A percentile compares a stretch with the other conserved stretches of the same genome.
Conservation (phyloP, 2,888 invertebrate genomes). For the Sarcophaga subvicina region DNA sequence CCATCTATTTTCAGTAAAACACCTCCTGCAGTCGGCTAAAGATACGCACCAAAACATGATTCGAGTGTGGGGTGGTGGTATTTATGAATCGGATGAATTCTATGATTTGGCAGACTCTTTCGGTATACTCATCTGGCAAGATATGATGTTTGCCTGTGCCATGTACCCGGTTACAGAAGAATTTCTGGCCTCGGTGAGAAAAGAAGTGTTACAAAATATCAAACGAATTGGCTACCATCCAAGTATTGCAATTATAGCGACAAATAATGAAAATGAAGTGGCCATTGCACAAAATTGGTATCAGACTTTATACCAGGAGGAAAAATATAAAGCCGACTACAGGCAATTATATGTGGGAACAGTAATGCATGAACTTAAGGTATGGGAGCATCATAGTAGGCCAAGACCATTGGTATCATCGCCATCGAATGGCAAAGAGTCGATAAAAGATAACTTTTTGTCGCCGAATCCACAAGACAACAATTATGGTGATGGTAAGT, state of each 20-base stretch:
- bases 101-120: constrained; percentile 93
- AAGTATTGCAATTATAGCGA: constrained; percentile 95
- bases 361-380: constrained; percentile 85
- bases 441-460: constrained; percentile 89
- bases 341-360: constrained; percentile 91
- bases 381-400: constrained; percentile 75
- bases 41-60: constrained; percentile 95
- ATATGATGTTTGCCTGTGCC: constrained; percentile 97
- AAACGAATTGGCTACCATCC: constrained; percentile 92
- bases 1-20: constrained; percentile 81
- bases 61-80: constrained; percentile 99
- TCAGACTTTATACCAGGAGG: constrained; percentile 82
- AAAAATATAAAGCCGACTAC: constrained; percentile 89
- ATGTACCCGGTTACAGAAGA: constrained; percentile 92
- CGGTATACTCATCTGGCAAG: constrained; percentile 98
- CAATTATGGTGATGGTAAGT: constrained; percentile 91
- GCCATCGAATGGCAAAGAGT: constrained; percentile 91
- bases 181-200: constrained; percentile 88
- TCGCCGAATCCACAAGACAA: constrained; percentile 89
- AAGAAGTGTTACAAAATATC: constrained; percentile 92
- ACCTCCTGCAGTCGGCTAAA: constrained; percentile 87
- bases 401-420: constrained; percentile 89
- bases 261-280: constrained; percentile 98
- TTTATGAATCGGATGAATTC: constrained; percentile 95
- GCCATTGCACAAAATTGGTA: constrained; percentile 93